Conservation (phyloP, 2,888 invertebrate genomes). For the Scaeva pyrastri region DNA sequence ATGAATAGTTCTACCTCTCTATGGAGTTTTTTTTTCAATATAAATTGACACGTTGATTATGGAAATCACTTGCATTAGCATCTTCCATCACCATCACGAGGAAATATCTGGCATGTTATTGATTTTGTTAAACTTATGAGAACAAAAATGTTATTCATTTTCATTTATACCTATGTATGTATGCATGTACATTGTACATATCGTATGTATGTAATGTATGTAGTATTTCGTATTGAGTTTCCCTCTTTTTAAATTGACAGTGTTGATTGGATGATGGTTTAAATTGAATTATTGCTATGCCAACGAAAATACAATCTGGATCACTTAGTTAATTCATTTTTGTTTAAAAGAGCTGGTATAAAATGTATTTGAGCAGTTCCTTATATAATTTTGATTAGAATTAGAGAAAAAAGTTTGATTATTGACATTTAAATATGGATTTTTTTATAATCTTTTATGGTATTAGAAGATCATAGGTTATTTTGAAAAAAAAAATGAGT, state of each 20-base stretch:
- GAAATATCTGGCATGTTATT: background rate
- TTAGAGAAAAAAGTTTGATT: too few species aligned
- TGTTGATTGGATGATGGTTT: conserved; percentile 30
- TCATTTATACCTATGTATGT: too few species aligned
- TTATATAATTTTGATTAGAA: too few species aligned
- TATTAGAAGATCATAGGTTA: too few species aligned
- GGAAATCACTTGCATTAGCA: conserved; percentile 18
- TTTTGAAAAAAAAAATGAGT: too few species aligned
- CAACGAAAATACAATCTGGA: conserved; percentile 4
- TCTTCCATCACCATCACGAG: background rate
- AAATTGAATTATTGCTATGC: conserved; percentile 19
- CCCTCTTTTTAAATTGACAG: conserved; percentile 23
- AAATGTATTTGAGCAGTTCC: too few species aligned
- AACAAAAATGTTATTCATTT: conserved; percentile 17
- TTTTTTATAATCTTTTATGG: too few species aligned
- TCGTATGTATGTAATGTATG: too few species aligned
- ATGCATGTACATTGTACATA: too few species aligned
- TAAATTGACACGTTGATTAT: conserved; percentile 25
- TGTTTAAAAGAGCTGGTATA: too few species aligned
- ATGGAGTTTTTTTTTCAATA: background rate
- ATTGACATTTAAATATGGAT: too few species aligned
- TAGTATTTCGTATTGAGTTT: conserved; percentile 22
- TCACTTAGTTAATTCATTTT: background rate
- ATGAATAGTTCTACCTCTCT: conserved; percentile 6
- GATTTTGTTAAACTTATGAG: conserved; percentile 14